Percentiles rank a stretch among this genome's conserved stretches.
Conservation (phyloP, 2,888 invertebrate species). For the Schizaphis graminum region DNA sequence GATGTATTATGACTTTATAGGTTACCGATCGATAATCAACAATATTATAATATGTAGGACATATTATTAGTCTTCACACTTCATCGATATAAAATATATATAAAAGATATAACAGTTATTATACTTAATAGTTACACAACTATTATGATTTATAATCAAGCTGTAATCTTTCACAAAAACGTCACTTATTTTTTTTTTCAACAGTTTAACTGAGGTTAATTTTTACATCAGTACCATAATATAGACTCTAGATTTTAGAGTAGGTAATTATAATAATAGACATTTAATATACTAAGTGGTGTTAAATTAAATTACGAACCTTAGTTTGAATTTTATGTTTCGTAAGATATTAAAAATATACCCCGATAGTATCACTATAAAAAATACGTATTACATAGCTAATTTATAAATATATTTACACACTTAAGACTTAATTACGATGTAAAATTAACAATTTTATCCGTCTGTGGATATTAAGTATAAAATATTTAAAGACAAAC, state of each 20-base stretch:
- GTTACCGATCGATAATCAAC: neutral
- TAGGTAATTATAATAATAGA: neutral
- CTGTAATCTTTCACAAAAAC: neutral
- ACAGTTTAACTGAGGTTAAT: neutral
- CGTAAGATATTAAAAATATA: neutral
- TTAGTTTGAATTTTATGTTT: neutral
- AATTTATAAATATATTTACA: neutral
- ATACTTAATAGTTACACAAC: neutral
- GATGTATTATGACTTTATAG: neutral
- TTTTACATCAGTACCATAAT: neutral
- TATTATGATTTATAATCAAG: neutral
- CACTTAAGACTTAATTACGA: neutral
- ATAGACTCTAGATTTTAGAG: neutral
- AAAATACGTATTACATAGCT: neutral
- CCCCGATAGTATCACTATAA: neutral
- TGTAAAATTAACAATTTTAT: neutral
- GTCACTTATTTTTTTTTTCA: neutral
- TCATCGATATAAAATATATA: neutral
- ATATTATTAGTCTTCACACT: neutral
- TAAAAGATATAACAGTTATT: neutral
- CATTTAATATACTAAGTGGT: neutral
- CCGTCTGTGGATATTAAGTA: neutral
- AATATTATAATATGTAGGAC: neutral
- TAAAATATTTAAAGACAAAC: neutral
- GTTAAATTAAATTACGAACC: neutral